Conservation (phyloP, 2,888 invertebrate genomes). For the Neoitamus cyanurus region DNA sequence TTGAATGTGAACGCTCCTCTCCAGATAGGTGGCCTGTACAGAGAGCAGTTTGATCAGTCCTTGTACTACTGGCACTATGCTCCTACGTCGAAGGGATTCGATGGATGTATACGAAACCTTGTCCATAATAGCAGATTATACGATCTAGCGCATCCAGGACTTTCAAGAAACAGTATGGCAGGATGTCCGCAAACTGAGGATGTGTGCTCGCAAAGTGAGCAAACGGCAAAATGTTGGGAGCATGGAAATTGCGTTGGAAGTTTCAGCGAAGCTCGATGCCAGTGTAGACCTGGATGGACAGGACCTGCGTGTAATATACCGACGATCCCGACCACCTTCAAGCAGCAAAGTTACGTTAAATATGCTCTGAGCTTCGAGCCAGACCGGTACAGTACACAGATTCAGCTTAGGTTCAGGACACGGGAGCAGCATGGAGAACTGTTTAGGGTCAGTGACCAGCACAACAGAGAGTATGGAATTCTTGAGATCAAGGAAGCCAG, state of each 20-base stretch:
- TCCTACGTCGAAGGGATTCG: constrained; percentile 90
- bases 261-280: constrained; percentile 88
- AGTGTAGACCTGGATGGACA: constrained; percentile 95
- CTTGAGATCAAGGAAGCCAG: constrained; percentile 90
- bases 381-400: constrained; percentile 89
- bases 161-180: constrained; percentile 84
- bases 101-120: constrained; percentile 95
- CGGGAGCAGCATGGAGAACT: constrained; percentile 93
- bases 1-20: constrained; percentile 95
- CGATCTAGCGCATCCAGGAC: constrained; percentile 92
- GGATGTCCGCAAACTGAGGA: constrained; percentile 96
- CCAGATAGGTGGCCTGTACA: constrained; percentile 93
- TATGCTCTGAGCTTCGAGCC: constrained; percentile 95
- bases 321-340: constrained; percentile 91
- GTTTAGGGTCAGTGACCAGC: constrained; percentile 93
- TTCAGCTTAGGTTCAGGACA: constrained; percentile 93
- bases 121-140: constrained; percentile 96
- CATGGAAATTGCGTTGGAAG: constrained; percentile 95
- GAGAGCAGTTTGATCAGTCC: constrained; percentile 89
- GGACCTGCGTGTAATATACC: constrained; percentile 88
- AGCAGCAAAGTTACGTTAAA: constrained; percentile 95
- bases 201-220: constrained; percentile 87
- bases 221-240: constrained; percentile 88
- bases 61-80: constrained; percentile 92
- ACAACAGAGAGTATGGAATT: constrained; percentile 93